Base-by-base conservation (phyloP, 2,113 vertebrate species). In the Neotoma lepida region DNA sequence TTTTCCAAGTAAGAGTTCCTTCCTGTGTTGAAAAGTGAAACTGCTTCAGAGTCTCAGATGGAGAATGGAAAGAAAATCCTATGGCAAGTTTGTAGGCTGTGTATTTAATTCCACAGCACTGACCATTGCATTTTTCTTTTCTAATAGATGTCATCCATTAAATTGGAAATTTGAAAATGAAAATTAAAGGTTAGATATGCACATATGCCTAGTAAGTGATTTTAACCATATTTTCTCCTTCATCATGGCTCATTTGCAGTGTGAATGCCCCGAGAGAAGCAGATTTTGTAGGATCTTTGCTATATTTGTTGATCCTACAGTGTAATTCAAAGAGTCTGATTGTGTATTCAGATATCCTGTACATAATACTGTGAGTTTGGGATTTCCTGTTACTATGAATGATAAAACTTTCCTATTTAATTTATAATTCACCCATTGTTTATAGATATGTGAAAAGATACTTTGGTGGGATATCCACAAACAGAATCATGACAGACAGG, bases 171-270 rank as follows among this genome's bases (percentile, higher is more conserved):
- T 92, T 96, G 80, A 95, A 97, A 96, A 54, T 94, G 89, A 96
- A 95, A 94, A 97, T 96, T 96, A 97, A 97, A 96, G 88, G 91
- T 95, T 61, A 84, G 77, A 10, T 96, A 96, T 96, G 73, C 46
- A 49, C 80, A 96, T 93, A 85, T 70, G 93, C 61, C 63, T 90
- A 96, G 94, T 92, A 93, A 87, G 76, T 94, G 94, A 96, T 95
- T 96, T 95, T 96, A 97, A 96, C 94, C 93, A 95, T 88, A 97
- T 97, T 97, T 97, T 96, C 94, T 94, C 96, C 93, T 96, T 94
- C 94, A 95, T 95, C 95, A 93, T 84, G 96, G 93, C 80, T 97
- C 90, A 96, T 96, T 96, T 96, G 93, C 96, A 97, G 94, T 80
- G 87, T 95, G 96, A 96, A 84, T 88, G 94, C 64, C 95, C 87